Evolutionary conservation across 2,888 invertebrate genomes (phyloP), one percentile per base, ranked within the genome.

Genomic region (Melinaea marsaeus): DNA sequence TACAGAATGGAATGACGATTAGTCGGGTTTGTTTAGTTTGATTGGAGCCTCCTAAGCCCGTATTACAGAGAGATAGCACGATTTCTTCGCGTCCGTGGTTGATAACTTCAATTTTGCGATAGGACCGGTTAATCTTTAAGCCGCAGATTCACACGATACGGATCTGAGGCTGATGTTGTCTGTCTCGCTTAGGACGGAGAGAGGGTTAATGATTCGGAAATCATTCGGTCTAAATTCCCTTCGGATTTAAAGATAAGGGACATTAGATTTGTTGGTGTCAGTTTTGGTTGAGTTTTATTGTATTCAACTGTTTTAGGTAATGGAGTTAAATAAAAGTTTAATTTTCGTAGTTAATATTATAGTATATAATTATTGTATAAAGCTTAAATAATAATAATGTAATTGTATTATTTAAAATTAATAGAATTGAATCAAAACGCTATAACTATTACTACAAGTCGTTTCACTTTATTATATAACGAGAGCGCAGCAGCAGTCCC

Each of bases 71-170:
- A 22, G 22, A 22, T 22, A 22, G 22, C 22, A 22, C 22, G 22
- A 22, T 22, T 22, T 22, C 22, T 22, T 22, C 85, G 84, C 81
- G 81, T 82, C 81, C 80, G 83, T 81, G 85, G 86, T 81, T 86
- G 87, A 89, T 90, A 89, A 88, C 88, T 84, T 80, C 81, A 80
- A 83, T 86, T 85, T 82, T 79, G 83, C 86, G 79, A 79, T 81
- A 79, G 77, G 74, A 78, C 81, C 81, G 78, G 85, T 84, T 90
- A 89, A 88, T 89, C 87, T 85, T 79, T 83, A 82, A 85, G 81
- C 84, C 83, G 72, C 78, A 77, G 82, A 83, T 84, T 86, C 84
- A 79, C 83, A 81, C 83, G 89, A 89, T 88, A 87, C 83, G 83
- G 84, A 88, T 90, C 88, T 83, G 81, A 88, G 1, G 22, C 22